Evolutionary conservation across 2,113 vertebrate genomes (phyloP).

Genomic region (Amphiprion ocellaris): DNA sequence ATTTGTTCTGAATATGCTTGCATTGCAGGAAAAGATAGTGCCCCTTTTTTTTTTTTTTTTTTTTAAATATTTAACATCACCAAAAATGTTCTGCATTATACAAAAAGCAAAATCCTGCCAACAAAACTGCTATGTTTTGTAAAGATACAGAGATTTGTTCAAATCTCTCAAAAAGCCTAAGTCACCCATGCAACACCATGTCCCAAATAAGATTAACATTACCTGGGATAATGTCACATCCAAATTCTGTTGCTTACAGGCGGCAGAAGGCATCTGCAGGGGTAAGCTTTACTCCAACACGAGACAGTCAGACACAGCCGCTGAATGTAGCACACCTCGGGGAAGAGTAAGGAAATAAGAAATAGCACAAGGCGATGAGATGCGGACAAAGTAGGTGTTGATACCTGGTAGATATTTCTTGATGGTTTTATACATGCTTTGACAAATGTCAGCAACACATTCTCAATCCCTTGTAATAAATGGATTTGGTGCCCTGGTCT

Average conservation of each 20-base stretch:
- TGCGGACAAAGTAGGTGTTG: constrained; percentile 37
- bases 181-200: constrained; percentile 62
- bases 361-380: constrained; percentile 43
- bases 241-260: constrained; percentile 48
- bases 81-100: neutral
- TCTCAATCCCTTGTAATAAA: constrained; percentile 38
- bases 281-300: constrained; percentile 42
- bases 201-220: constrained; percentile 75
- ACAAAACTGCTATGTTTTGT: constrained; percentile 31
- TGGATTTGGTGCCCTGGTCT: constrained; percentile 37
- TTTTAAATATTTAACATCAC: constrained; percentile 7
- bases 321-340: constrained; percentile 50
- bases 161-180: constrained; percentile 47
- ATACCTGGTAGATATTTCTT: constrained; percentile 43
- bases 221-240: constrained; percentile 69
- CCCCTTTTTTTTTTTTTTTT: constrained; percentile 1
- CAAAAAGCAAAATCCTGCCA: constrained; percentile 5
- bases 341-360: constrained; percentile 34
- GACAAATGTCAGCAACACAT: constrained; percentile 48
- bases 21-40: constrained; percentile 2
- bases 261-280: constrained; percentile 54
- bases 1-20: neutral
- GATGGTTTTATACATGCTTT: constrained; percentile 40
- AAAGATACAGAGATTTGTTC: constrained; percentile 54
- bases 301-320: constrained; percentile 34